These are phyloP conservation scores for Microctonus hyperodae DNA, from an alignment of 2,888 invertebrate species.

Conservation along the genomic window DNA sequence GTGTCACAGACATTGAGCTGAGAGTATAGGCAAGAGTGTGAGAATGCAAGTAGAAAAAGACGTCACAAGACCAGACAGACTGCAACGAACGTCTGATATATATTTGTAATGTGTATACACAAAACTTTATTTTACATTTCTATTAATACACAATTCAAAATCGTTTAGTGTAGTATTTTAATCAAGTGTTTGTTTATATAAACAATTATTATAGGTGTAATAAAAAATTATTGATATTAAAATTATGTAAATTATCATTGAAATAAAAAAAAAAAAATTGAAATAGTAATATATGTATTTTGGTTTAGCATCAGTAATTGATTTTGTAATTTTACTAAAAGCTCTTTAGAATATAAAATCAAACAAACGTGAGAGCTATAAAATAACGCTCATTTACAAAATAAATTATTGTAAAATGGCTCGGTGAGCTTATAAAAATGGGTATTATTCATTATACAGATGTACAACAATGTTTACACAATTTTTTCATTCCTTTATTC, in stretches of 20 bases:
- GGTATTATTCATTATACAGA: neutral
- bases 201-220: neutral
- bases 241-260: neutral
- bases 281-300: neutral
- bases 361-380: neutral
- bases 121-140: neutral
- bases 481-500: too few species aligned
- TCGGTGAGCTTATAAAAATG: neutral
- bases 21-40: neutral
- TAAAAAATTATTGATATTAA: neutral
- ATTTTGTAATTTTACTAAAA: constrained; percentile 29
- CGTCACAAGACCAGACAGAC: neutral
- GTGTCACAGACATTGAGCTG: constrained; percentile 1
- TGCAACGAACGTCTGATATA: neutral
- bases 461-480: too few species aligned
- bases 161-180: neutral
- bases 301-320: neutral
- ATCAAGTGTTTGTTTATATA: neutral
- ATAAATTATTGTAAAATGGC: too few species aligned
- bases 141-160: neutral
- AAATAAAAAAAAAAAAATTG: neutral
- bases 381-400: neutral
- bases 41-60: neutral
- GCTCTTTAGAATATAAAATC: constrained; percentile 7
- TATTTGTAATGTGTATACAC: neutral